Evolutionary conservation across 2,888 invertebrate genomes (phyloP), one percentile per base, ranked within the genome.

Genomic region (Philereme vetulata): DNA sequence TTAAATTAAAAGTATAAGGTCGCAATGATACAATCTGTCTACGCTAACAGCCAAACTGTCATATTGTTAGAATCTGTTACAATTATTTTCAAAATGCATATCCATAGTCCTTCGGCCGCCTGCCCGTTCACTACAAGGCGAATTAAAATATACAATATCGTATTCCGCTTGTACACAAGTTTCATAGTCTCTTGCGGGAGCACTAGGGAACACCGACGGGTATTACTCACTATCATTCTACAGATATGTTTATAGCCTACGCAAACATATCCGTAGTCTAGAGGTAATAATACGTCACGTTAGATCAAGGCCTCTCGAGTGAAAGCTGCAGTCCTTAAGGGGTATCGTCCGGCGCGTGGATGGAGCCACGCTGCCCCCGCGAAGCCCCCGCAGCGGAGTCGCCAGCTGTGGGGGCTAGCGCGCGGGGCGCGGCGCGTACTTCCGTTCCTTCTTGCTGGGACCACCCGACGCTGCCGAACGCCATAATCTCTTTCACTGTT

Each of bases 401-500:
- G n/a, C n/a, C n/a, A n/a, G n/a, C 44, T 33, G 46, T 46, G 46
- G 46, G 33, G 33, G 46, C 33, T n/a, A 33, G 8, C 38, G 8
- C 6, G 38, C 7, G 21, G 52, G 32, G 40, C 33, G 64, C 47
- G 54, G 52, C 70, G 56, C 53, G 71, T 75, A 80, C 78, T 84
- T 85, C 82, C 87, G 88, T 82, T 83, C 83, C 77, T 82, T 80
- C 83, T 89, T 89, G 78, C 76, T 81, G 64, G 89, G 85, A 75
- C 82, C 86, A 74, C 83, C 82, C 69, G 83, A 76, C 72, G 80
- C 83, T 76, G 88, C 83, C 88, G 89, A 84, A 84, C 89, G 87
- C 77, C 85, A 84, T 77, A 81, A 80, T 86, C 85, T 84, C 84
- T 90, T 90, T 90, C 90, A 90, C 90, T 90, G 90, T 3, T 75